These are phyloP conservation scores for Habrosyne pyritoides DNA, from an alignment of 2,888 invertebrate genomes.

Conservation along the genomic window DNA sequence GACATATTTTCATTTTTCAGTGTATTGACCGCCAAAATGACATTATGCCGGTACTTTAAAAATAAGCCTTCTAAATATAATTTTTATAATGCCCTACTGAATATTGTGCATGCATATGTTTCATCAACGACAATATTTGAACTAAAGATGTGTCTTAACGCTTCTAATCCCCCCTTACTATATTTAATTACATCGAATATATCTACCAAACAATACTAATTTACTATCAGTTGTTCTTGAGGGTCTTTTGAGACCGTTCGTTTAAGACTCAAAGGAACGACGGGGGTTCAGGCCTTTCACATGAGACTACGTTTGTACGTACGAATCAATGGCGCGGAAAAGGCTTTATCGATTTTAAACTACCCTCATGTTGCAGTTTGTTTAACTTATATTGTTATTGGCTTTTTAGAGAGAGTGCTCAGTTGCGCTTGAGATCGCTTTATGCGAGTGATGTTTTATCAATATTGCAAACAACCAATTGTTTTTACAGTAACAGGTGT, in stretches of 20 bases:
- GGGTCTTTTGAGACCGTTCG: slow-evolving; percentile 58
- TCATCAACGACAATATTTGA: background rate
- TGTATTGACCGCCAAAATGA: no score
- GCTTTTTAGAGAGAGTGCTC: slow-evolving; percentile 44
- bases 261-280: slow-evolving; percentile 60
- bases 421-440: slow-evolving; percentile 10
- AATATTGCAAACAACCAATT: background rate
- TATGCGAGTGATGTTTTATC: slow-evolving; percentile 4
- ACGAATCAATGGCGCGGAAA: slow-evolving; percentile 64
- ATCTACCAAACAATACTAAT: slow-evolving; percentile 51
- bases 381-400: slow-evolving; percentile 69
- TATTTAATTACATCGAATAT: slow-evolving; percentile 36
- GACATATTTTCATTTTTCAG: no score
- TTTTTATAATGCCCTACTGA: no score
- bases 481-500: background rate
- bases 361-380: slow-evolving; percentile 61
- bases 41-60: no score
- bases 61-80: no score
- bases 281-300: slow-evolving; percentile 36
- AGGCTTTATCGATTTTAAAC: slow-evolving; percentile 66
- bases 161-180: slow-evolving; percentile 2
- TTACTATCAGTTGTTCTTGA: slow-evolving; percentile 65
- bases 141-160: background rate
- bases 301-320: slow-evolving; percentile 34
- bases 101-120: background rate